Conservation (phyloP, 2,797 vertebrate genomes). For the Echeneis naucrates region DNA sequence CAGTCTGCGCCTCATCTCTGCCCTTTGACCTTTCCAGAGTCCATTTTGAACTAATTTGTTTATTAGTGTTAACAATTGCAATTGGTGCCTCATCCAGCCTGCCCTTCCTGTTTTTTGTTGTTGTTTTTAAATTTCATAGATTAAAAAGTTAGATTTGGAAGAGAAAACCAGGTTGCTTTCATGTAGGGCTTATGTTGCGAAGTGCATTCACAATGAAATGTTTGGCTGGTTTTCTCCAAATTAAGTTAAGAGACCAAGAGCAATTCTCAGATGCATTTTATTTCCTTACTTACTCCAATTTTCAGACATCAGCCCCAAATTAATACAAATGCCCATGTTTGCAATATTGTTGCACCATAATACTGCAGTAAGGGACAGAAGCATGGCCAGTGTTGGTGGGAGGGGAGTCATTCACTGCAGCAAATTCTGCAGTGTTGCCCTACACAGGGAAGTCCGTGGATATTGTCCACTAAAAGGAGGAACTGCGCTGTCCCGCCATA, state of each 20-base stretch:
- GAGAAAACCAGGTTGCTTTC: conserved; percentile 6
- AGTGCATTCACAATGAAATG: conserved; percentile 1
- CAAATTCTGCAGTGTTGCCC: conserved; percentile 71
- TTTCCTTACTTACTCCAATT: conserved; percentile 14
- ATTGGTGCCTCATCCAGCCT: conserved; percentile 63
- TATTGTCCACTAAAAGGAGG: conserved; percentile 33
- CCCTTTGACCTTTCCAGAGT: conserved; percentile 57
- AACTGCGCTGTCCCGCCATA: background rate
- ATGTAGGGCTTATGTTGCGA: conserved; percentile 13
- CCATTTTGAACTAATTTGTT: conserved; percentile 53
- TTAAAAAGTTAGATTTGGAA: background rate
- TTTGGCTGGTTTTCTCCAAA: conserved; percentile 3
- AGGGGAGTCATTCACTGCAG: conserved; percentile 76
- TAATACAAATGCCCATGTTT: conserved; percentile 45
- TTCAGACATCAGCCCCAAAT: conserved; percentile 53
- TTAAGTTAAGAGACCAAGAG: conserved; percentile 2
- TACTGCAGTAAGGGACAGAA: conserved; percentile 70
- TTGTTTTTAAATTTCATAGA: conserved; percentile 2
- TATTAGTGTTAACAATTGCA: conserved; percentile 38
- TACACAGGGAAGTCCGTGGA: conserved; percentile 47
- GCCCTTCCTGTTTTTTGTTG: conserved; percentile 28
- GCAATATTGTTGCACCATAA: conserved; percentile 43
- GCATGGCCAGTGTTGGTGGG: conserved; percentile 45
- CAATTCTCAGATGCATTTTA: conserved; percentile 29
- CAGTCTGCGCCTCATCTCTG: conserved; percentile 78